Percentiles rank a stretch among this genome's conserved stretches.
phyloP scores from a whole-genome alignment of 2,797 vertebrate species.

The Denticeps clupeoides region DNA sequence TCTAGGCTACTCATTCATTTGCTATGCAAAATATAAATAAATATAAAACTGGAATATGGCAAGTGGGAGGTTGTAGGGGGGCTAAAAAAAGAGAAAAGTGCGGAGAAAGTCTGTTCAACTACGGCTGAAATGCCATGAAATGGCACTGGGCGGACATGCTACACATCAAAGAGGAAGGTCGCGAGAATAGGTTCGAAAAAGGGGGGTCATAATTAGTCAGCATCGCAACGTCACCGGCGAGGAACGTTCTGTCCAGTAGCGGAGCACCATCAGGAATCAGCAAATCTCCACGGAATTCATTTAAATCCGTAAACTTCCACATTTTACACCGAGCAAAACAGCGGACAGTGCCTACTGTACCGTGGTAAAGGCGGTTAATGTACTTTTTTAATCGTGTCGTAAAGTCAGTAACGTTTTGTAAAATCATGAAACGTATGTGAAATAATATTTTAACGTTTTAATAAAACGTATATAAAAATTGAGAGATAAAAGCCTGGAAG shows the following conservation, averaged over 20 bases:
- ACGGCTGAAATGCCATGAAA: conserved; percentile 42
- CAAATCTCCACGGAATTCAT: background rate
- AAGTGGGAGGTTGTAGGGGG: conserved; percentile 40
- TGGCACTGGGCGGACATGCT: conserved; percentile 37
- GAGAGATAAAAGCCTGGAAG: too few species aligned
- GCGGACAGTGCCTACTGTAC: too few species aligned
- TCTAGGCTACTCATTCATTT: conserved; percentile 43
- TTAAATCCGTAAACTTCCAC: background rate
- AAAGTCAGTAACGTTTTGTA: too few species aligned
- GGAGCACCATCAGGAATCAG: conserved; percentile 53
- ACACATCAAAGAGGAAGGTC: conserved; percentile 9
- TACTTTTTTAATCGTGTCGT: too few species aligned
- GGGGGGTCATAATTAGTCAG: conserved; percentile 63
- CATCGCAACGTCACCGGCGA: conserved; percentile 54
- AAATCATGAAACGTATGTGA: too few species aligned
- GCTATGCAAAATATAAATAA: conserved; percentile 33
- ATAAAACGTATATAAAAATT: too few species aligned
- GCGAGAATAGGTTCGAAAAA: conserved; percentile 24
- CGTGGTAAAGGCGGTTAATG: too few species aligned
- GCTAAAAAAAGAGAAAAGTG: conserved; percentile 20
- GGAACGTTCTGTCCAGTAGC: conserved; percentile 49
- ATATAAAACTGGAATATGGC: conserved; percentile 42
- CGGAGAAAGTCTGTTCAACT: conserved; percentile 21
- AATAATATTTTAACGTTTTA: too few species aligned
- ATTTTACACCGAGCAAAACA: background rate